Evolutionary conservation across 2,888 invertebrate species (phyloP).

Genomic region (Abscondita cerata): DNA sequence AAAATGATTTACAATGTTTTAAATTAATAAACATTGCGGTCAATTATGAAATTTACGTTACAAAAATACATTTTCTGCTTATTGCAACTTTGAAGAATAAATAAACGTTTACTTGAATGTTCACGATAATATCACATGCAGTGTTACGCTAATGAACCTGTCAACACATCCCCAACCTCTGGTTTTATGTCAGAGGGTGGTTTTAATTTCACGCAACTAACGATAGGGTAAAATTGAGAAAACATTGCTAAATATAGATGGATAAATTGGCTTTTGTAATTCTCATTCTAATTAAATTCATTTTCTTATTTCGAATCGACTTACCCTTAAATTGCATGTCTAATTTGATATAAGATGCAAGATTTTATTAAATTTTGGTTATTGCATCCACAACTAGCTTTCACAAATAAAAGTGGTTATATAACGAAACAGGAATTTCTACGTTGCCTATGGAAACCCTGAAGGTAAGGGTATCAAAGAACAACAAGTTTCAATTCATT

Average conservation of each 20-base stretch:
- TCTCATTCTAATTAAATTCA: too few relatives aligned
- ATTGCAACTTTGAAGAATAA: not conserved
- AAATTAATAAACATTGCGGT: too few relatives aligned
- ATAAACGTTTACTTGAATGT: not conserved
- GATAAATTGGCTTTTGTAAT: not conserved
- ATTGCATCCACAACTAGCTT: not conserved
- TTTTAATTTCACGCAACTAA: conserved; percentile 6
- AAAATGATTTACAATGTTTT: too few relatives aligned
- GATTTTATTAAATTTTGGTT: not conserved
- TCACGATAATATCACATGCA: not conserved
- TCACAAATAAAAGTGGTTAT: not conserved
- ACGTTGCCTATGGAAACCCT: not conserved
- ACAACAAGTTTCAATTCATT: conserved; percentile 6
- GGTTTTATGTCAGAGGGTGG: conserved; percentile 9
- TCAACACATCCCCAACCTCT: conserved; percentile 3
- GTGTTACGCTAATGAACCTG: conserved; percentile 2
- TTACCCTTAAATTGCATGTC: too few relatives aligned
- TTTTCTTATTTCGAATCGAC: too few relatives aligned
- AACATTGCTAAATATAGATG: conserved; percentile 1
- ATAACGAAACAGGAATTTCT: not conserved
- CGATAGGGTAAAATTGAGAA: not conserved
- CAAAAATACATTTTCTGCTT: not conserved
- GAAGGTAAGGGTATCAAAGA: not conserved
- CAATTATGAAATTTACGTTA: too few relatives aligned
- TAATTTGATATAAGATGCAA: too few relatives aligned